phyloP scores from a whole-genome alignment of 1,140 invertebrate species.

The Neotoxoptera formosana region DNA sequence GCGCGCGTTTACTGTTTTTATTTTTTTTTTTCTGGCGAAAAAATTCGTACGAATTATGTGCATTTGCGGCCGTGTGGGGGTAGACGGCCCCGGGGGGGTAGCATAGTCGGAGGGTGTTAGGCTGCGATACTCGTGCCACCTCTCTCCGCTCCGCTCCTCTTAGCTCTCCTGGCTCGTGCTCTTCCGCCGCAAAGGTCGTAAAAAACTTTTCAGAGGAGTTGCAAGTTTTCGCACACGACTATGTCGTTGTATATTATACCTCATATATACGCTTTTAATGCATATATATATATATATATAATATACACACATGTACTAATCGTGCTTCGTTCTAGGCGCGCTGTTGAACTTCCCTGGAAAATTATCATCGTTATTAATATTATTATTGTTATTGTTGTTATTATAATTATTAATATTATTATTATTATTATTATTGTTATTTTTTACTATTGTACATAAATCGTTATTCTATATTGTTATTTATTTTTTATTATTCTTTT shows the following conservation, averaged over 20 bases:
- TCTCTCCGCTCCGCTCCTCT: not conserved
- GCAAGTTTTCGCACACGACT: conserved; percentile 4
- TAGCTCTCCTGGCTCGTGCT: not conserved
- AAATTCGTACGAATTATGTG: conserved; percentile 10
- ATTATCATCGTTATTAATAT: not conserved
- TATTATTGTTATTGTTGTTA: not conserved
- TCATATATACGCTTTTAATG: not conserved
- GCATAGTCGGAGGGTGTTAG: not conserved
- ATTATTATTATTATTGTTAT: no score
- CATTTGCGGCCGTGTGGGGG: not conserved
- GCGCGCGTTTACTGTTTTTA: not conserved
- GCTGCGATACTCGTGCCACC: not conserved
- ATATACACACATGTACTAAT: not conserved
- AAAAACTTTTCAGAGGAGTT: not conserved
- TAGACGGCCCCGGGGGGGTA: not conserved
- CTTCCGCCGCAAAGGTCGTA: not conserved
- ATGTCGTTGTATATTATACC: conserved; percentile 16
- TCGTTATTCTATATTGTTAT: no score
- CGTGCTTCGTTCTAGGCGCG: not conserved
- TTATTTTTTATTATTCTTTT: not conserved
- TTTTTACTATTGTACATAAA: no score
- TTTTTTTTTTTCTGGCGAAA: not conserved
- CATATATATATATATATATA: not conserved
- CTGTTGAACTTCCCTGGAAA: not conserved
- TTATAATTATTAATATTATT: no score